Base-by-base conservation (phyloP, 2,113 vertebrate species). In the Forbesichthys agassizii region DNA sequence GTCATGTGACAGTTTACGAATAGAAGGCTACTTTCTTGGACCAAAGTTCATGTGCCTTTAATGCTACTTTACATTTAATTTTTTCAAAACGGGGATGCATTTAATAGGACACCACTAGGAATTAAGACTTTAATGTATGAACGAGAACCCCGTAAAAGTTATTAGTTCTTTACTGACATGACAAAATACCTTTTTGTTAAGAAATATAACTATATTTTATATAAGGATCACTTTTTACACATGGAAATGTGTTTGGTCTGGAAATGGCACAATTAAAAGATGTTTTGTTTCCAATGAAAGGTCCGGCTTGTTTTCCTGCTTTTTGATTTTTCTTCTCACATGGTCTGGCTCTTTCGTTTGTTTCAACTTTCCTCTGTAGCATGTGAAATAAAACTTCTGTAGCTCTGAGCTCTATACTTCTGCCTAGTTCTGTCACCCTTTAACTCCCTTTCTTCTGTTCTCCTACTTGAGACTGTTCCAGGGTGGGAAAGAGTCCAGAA, bases 11-110 rank as follows among this genome's bases (percentile, higher is more conserved):
- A 91, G 94, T 95, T 94, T 93, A 89, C 87, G 90, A 92, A 93
- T 93, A 93, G 93, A 86, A 94, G 95, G 93, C 91, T 94, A 92
- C 93, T 94, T 94, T 90, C 94, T 95, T 93, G 97, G 97, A 98
- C 96, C 97, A 98, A 99, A 96, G 94, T 96, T 94, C 94, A 94
- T 94, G 96, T 99, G 96, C 96, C 97, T 98, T 97, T 94, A 95
- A 95, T 95, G 94, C 96, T 97, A 95, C 95, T 95, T 94, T 95
- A 91, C 77, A 63, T 59, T 64, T 76, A 9, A 63, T 59, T 67
- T 75, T 7, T 61, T 67, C 36, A 61, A 42, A 27, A 42, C 51
- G 64, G 27, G 66, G 47, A 49, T 69, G 18, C 64, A 74, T 77
- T 72, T 7, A 52, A 55, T 27, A 14, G 46, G n/a, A 58, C 59